These are phyloP conservation scores for Anniella stebbinsi DNA, from an alignment of 2,797 vertebrate genomes.

Conservation along the genomic window DNA sequence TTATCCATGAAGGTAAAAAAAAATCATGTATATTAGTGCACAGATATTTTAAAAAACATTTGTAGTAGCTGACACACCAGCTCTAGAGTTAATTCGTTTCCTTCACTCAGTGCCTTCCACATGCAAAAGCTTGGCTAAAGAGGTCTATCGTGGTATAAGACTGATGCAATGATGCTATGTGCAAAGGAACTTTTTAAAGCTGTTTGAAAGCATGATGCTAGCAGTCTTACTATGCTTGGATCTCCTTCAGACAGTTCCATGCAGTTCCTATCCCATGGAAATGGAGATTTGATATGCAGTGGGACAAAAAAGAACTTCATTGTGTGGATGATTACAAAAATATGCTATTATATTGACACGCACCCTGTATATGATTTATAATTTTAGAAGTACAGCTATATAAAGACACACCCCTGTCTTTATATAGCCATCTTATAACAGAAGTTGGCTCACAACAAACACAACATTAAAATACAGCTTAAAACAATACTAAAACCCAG, in stretches of 20 bases:
- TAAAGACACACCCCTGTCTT: too few relatives aligned
- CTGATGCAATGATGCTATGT: not conserved
- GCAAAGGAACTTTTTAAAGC: not conserved
- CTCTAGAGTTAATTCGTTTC: not conserved
- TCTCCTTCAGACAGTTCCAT: not conserved
- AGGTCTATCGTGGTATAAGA: not conserved
- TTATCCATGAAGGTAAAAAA: conserved; percentile 47
- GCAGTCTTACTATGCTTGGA: not conserved
- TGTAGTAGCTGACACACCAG: not conserved
- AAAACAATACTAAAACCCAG: too few relatives aligned
- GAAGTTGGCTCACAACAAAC: too few relatives aligned
- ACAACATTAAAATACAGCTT: too few relatives aligned
- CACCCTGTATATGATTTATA: not conserved
- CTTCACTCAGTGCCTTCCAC: not conserved
- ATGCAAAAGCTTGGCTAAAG: not conserved
- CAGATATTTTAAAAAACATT: conserved; percentile 21
- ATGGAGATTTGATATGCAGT: not conserved
- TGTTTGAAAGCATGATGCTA: not conserved
- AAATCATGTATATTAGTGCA: conserved; percentile 52
- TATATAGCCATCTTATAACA: too few relatives aligned
- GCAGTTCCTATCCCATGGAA: not conserved
- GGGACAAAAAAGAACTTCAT: not conserved
- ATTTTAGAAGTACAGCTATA: not conserved
- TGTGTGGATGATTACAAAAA: too few relatives aligned
- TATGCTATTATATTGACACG: not conserved